Conservation (phyloP, 2,113 vertebrate genomes). For the Colaptes auratus region DNA sequence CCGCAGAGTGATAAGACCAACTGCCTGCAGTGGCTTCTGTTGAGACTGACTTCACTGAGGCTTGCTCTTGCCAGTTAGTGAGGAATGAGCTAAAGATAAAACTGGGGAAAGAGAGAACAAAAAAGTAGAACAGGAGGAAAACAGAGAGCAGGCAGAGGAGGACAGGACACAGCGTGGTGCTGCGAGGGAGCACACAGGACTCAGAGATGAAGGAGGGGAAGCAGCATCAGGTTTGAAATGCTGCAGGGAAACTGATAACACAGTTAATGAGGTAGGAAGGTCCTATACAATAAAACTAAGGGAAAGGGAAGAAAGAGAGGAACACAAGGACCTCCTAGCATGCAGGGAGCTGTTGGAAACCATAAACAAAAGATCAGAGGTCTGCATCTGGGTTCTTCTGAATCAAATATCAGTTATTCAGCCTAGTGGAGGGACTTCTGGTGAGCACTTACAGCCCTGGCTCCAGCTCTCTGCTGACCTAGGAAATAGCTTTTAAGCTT, state of each 20-base stretch:
- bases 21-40: neutral
- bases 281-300: neutral
- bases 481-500: neutral
- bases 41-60: neutral
- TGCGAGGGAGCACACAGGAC: neutral
- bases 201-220: neutral
- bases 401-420: neutral
- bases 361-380: too few relatives aligned
- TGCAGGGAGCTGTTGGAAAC: neutral
- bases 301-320: neutral
- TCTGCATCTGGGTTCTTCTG: neutral
- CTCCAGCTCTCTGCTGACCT: neutral
- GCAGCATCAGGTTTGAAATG: neutral
- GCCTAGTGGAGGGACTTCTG: neutral
- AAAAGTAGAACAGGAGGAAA: neutral
- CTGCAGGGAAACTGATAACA: neutral
- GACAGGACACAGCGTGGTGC: accelerated
- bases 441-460: neutral
- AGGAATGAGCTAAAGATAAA: slow-evolving; percentile 2
- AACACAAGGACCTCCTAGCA: neutral
- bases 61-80: neutral
- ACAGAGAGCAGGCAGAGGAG: neutral
- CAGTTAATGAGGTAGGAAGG: neutral
- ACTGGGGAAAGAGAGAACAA: neutral
- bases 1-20: neutral